A percentile compares a stretch with the other conserved stretches of the same genome.
Evolutionary conservation across 2,113 vertebrate genomes (phyloP).

Genomic region (Barnardius zonarius): DNA sequence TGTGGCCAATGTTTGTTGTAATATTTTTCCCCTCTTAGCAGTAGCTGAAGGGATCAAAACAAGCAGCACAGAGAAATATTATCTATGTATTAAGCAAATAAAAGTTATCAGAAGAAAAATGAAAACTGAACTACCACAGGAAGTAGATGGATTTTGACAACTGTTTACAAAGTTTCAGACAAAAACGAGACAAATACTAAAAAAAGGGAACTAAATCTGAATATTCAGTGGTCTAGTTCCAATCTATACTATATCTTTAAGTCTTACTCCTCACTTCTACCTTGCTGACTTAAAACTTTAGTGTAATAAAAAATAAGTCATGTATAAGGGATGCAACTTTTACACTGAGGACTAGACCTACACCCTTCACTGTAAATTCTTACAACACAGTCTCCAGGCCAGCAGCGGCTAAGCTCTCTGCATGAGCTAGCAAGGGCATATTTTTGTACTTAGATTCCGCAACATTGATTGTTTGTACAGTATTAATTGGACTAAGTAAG

Average conservation of each 20-base stretch:
- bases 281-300: neutral
- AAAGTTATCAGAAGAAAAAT: neutral
- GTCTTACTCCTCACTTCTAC: neutral
- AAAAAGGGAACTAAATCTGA: neutral
- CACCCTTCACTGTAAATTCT: neutral
- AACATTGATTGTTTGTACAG: neutral
- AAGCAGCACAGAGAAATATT: neutral
- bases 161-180: neutral
- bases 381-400: neutral
- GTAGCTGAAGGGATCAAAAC: neutral
- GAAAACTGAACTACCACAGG: neutral
- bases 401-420: neutral
- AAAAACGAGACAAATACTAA: neutral
- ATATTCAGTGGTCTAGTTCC: neutral
- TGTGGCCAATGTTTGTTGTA: neutral
- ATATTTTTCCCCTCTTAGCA: neutral
- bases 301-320: neutral
- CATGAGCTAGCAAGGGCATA: neutral
- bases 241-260: neutral
- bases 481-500: neutral
- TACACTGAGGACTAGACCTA: neutral
- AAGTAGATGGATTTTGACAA: neutral
- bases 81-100: neutral
- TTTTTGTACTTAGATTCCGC: neutral
- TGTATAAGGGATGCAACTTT: fast-evolving